Conservation (phyloP, 2,797 vertebrate species). For the Brachyrhaphis roseni region DNA sequence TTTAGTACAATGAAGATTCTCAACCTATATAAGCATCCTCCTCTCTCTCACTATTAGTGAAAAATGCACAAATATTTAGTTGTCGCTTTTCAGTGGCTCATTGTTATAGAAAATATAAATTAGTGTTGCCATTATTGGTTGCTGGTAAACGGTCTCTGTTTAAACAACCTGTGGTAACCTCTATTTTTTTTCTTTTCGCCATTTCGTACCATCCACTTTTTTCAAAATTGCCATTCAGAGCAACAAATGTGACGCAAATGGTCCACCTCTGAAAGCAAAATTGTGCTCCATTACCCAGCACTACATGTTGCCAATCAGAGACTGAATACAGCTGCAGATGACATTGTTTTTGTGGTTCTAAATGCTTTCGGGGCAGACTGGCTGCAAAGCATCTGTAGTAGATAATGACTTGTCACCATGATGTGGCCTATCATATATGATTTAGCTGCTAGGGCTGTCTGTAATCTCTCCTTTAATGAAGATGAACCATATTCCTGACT, state of each 20-base stretch:
- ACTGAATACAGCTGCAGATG: slow-evolving; percentile 20
- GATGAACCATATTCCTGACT: slow-evolving; percentile 34
- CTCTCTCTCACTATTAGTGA: neutral
- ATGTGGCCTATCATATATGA: slow-evolving; percentile 40
- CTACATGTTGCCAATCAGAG: slow-evolving; percentile 14
- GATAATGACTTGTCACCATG: slow-evolving; percentile 53
- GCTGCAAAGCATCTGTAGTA: slow-evolving; percentile 37
- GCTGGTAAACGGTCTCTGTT: neutral
- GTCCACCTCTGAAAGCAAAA: slow-evolving; percentile 36
- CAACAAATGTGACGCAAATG: slow-evolving; percentile 14
- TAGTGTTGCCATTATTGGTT: neutral
- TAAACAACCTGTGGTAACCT: neutral
- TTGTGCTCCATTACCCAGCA: slow-evolving; percentile 27
- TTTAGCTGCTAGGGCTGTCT: slow-evolving; percentile 37
- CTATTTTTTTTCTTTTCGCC: neutral
- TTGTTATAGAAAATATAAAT: neutral
- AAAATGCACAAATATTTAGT: slow-evolving; percentile 4
- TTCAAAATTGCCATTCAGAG: slow-evolving; percentile 22
- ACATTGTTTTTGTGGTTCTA: slow-evolving; percentile 40
- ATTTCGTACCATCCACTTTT: slow-evolving; percentile 9
- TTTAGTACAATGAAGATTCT: slow-evolving; percentile 3
- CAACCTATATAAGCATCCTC: slow-evolving; percentile 7
- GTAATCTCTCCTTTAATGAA: slow-evolving; percentile 54
- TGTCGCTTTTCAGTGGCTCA: neutral
- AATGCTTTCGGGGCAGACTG: slow-evolving; percentile 48